A percentile compares a stretch with the other conserved stretches of the same genome.
Conservation (phyloP, 1,140 invertebrate genomes). For the Schlechtendalia chinensis region DNA sequence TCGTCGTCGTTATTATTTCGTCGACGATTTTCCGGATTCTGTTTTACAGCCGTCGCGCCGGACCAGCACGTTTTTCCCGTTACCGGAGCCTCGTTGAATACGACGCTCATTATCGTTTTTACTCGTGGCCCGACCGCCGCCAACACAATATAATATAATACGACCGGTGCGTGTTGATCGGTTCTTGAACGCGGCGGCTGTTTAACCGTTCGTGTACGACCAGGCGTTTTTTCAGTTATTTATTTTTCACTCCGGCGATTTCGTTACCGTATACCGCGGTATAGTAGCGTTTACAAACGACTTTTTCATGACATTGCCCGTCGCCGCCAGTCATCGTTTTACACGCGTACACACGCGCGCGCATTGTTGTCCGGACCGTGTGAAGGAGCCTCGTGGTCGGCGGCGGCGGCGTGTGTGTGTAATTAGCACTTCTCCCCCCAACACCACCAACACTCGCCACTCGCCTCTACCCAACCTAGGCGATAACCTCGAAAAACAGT, state of each 20-base stretch:
- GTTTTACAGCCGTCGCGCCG: no score
- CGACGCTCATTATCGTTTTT: slow-evolving; percentile 15
- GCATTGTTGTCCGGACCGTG: slow-evolving; percentile 13
- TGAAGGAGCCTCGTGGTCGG: slow-evolving; percentile 29
- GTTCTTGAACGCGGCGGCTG: slow-evolving; percentile 17
- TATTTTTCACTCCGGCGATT: neutral
- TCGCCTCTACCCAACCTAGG: no score
- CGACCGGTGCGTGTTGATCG: neutral
- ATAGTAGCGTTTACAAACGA: slow-evolving; percentile 33
- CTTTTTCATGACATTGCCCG: slow-evolving; percentile 17
- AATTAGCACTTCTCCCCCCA: slow-evolving; percentile 8
- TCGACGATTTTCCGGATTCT: no score
- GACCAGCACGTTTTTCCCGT: slow-evolving; percentile 17
- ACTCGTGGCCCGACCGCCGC: slow-evolving; percentile 12
- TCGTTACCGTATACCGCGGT: neutral
- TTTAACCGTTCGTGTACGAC: slow-evolving; percentile 13
- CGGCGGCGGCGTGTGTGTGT: neutral
- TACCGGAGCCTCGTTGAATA: slow-evolving; percentile 13
- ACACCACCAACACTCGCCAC: no score
- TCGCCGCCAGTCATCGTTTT: slow-evolving; percentile 15
- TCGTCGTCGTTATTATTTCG: no score
- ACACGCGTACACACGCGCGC: neutral
- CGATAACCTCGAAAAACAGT: no score
- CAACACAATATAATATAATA: neutral
- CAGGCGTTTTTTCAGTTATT: neutral